Conservation (phyloP, 2,797 vertebrate genomes). For the Tamandua tetradactyla region DNA sequence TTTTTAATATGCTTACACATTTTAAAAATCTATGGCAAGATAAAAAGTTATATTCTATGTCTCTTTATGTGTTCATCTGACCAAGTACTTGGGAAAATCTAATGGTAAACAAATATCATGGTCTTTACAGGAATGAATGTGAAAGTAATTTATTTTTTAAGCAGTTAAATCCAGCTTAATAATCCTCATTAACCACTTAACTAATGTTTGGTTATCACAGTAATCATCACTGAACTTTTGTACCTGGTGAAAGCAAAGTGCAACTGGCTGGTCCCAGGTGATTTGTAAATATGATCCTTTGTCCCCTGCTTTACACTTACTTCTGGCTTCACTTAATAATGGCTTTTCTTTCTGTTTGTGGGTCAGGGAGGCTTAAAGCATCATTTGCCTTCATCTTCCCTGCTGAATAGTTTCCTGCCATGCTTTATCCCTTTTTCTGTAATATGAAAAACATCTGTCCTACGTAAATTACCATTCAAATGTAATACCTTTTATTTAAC, state of each 20-base stretch:
- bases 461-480: conserved; percentile 73
- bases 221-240: background rate
- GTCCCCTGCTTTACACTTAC: conserved; percentile 42
- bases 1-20: background rate
- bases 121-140: background rate
- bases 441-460: conserved; percentile 62
- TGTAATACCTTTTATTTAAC: conserved; percentile 77
- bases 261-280: background rate
- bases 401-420: conserved; percentile 55
- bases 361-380: conserved; percentile 66
- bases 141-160: background rate
- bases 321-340: conserved; percentile 53
- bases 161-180: background rate
- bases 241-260: background rate
- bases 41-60: background rate
- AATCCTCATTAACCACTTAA: background rate
- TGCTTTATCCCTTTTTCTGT: conserved; percentile 32
- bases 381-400: conserved; percentile 66
- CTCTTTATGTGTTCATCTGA: background rate
- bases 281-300: background rate
- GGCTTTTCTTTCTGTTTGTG: conserved; percentile 60
- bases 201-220: background rate
- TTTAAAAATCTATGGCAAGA: background rate
- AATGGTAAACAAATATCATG: background rate
- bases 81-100: background rate